Base-by-base conservation (phyloP, 1,140 invertebrate species). In the Aphelinus certus region DNA sequence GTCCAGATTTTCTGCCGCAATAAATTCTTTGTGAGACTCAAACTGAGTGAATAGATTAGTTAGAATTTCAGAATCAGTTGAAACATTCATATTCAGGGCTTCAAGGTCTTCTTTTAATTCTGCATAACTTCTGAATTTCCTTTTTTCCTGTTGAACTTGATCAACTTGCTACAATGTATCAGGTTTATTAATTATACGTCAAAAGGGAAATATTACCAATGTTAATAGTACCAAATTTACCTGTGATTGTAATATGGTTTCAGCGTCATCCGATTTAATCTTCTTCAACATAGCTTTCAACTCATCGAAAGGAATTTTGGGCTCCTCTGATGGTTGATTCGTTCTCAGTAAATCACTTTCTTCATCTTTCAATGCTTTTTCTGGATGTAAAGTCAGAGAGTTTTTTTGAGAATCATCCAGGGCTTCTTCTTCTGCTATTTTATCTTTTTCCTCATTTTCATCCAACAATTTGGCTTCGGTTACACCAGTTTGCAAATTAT, bases 401-500 rank as follows among this genome's bases (percentile, higher is more conserved):
- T 83, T 83, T 9, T 73, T 71, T 51, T 77, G 67, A 5, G 47
- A 69, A 45, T 7, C 43, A 9, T 49, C 55, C 4, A 6, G 26
- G n/a, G 26, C 1, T 7, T 60, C 49, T 2, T 84, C 85, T 61
- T 87, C 82, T 80, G 3, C 80, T 56, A 78, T 77, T 62, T 83
- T 77, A 67, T 87, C 83, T 1, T 87, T 70, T 55, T 83, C 72
- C 7, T 86, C 80, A 53, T 89, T 82, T 1, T 87, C 81, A 49
- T 93, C 90, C 77, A 94, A 81, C 58, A 95, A 83, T 86, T 95
- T 95, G 1, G 93, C 94, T 83, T 95, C 93, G 64, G 89, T 92
- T 71, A 90, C 78, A 7, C 93, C 93, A 46, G 93, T 95, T 82
- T 92, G 79, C 10, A 95, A 86, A 88, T 95, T 93, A 69, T 95